Evolutionary conservation across 2,888 invertebrate species (phyloP).

Genomic region (Altica lythri): DNA sequence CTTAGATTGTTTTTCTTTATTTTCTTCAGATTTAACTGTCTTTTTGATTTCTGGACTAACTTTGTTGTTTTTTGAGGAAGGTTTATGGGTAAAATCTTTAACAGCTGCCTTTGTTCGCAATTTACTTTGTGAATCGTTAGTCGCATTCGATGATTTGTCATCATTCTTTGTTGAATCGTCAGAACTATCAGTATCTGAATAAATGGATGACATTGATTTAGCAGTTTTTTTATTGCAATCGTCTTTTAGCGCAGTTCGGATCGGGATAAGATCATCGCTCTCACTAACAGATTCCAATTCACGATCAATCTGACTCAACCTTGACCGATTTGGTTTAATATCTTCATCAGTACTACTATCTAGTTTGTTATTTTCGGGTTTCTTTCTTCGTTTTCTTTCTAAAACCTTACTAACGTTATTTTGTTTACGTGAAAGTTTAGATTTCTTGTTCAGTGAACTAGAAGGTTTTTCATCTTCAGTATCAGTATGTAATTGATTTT

Average conservation of each 20-base stretch:
- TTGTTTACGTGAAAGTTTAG: conserved; percentile 36
- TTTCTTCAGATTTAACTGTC: conserved; percentile 30
- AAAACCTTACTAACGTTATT: conserved; percentile 40
- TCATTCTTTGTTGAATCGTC: conserved; percentile 65
- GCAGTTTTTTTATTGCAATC: conserved; percentile 51
- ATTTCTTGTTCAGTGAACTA: conserved; percentile 51
- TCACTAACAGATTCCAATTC: conserved; percentile 76
- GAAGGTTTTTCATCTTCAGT: conserved; percentile 61
- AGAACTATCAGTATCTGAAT: conserved; percentile 76
- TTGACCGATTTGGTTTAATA: conserved; percentile 60
- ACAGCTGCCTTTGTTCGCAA: conserved; percentile 83
- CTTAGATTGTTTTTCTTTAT: conserved; percentile 46
- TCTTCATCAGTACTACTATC: conserved; percentile 71
- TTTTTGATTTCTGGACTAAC: conserved; percentile 42
- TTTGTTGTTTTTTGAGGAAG: conserved; percentile 49
- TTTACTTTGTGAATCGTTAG: conserved; percentile 69
- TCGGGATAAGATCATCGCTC: conserved; percentile 75
- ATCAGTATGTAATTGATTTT: conserved; percentile 58
- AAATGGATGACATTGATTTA: conserved; percentile 75
- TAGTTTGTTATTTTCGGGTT: conserved; percentile 51
- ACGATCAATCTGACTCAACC: conserved; percentile 73
- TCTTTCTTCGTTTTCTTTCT: conserved; percentile 49
- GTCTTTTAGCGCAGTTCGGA: conserved; percentile 47
- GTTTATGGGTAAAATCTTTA: conserved; percentile 74
- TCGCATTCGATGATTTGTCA: conserved; percentile 65